Evolutionary conservation across 2,113 vertebrate genomes (phyloP).

Genomic region (Proteles cristata): DNA sequence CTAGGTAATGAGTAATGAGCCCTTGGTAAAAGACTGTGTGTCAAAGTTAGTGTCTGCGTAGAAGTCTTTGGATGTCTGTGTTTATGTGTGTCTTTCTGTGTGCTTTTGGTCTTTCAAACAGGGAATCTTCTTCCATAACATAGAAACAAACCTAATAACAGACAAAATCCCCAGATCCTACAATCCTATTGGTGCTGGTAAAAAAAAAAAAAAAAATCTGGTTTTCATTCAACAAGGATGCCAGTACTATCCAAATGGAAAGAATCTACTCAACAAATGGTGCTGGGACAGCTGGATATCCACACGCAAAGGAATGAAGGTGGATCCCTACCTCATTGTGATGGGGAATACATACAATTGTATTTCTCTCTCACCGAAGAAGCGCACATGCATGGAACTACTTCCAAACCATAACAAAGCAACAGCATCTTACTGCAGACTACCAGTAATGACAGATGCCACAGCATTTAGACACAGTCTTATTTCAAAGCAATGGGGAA

Average conservation of each 20-base stretch:
- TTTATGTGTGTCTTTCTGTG: background rate
- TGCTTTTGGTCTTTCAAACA: background rate
- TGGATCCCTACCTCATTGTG: background rate
- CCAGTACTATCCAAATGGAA: background rate
- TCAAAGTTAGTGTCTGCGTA: fast-evolving
- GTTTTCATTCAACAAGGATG: background rate
- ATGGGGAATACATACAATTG: background rate
- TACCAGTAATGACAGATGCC: background rate
- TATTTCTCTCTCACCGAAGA: background rate
- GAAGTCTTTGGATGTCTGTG: background rate
- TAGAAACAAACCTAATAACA: background rate
- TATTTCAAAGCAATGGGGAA: background rate
- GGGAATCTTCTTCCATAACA: background rate
- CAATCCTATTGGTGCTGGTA: background rate
- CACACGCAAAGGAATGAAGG: background rate
- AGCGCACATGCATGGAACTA: background rate
- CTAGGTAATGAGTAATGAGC: background rate
- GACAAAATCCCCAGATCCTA: background rate
- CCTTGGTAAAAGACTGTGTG: background rate
- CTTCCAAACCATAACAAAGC: background rate
- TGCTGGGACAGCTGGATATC: background rate
- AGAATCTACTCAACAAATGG: background rate
- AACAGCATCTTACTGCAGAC: background rate
- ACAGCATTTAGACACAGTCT: background rate
- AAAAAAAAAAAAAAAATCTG: background rate